Base-by-base conservation (phyloP, 2,888 invertebrate species). In the Hipparchia semele region DNA sequence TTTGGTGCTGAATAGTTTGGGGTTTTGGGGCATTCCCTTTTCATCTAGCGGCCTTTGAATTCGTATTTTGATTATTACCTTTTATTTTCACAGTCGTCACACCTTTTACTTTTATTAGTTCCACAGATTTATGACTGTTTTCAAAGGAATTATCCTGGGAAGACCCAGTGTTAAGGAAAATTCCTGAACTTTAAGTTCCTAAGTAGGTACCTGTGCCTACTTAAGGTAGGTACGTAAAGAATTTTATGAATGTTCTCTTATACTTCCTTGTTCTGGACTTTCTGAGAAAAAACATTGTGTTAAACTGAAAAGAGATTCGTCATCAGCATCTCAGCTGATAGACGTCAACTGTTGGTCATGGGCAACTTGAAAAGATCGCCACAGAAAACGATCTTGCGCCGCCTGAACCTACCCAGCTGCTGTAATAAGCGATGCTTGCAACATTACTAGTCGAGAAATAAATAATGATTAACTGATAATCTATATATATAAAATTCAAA, bases 161-260 rank as follows among this genome's bases (percentile, higher is more conserved):
- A 64, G 51, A 64, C 64, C 64, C 51, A 60, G 64, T 9, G 7
- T 33, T 64, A 33, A 51, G 64, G 64, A 51, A 64, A 64, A 64
- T 64, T 23, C 64, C 23, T 64, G 64, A 12, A 64, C 2, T 46
- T 62, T 62, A 62, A 6, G 5, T 64, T 62, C 6, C 51, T 51
- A 51, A 51, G 49, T 51, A 51, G 33, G 49, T 10, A 60, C 59
- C 9, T 56, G 1, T 51, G 8, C 51, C 12, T 53, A 12, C 53
- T 12, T 53, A 53, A 12, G 5, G 12, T 39, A 39, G 3, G 3
- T 39, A 39, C 7, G 6, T 33, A 60, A 49, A 49, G 46, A 46
- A 13, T 13, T 62, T 62, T 62, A 62, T 62, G 62, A 62, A 49
- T 62, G 62, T 62, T 46, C 6, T 6, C 2, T 6, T 7, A 8